Percentiles rank a stretch among this genome's conserved stretches.
Conservation (phyloP, 2,888 invertebrate species). For the Ypsolopha scabrella region DNA sequence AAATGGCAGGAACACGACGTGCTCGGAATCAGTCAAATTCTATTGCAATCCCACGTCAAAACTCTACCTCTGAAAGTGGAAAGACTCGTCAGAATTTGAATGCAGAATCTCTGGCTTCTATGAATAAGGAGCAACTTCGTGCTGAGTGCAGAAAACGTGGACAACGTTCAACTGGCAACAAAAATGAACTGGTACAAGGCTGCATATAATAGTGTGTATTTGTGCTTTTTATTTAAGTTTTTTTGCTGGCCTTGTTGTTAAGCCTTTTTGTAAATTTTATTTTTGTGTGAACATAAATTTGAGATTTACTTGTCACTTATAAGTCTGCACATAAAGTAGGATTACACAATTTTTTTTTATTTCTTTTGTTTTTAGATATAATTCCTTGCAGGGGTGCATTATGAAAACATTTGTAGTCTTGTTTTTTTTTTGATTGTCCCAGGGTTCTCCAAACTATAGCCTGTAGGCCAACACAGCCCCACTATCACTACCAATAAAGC, state of each 20-base stretch:
- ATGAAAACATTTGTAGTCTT: not conserved
- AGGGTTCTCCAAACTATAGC: too few species aligned
- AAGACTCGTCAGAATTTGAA: slow-evolving; percentile 52
- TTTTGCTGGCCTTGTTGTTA: slow-evolving; percentile 44
- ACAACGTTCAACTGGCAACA: slow-evolving; percentile 77
- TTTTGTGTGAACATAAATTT: not conserved
- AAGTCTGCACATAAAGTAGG: not conserved
- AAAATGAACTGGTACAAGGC: slow-evolving; percentile 76
- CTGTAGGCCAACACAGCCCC: too few species aligned
- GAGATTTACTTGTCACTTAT: too few species aligned
- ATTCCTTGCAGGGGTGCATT: not conserved
- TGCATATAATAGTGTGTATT: slow-evolving; percentile 40
- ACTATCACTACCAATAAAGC: too few species aligned
- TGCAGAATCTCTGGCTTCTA: slow-evolving; percentile 65
- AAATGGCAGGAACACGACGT: slow-evolving; percentile 55
- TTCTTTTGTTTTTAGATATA: slow-evolving; percentile 4
- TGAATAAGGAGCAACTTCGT: slow-evolving; percentile 78
- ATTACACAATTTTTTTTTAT: slow-evolving; percentile 4
- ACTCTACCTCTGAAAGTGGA: slow-evolving; percentile 52
- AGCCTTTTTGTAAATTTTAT: slow-evolving; percentile 22
- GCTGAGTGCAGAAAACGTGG: slow-evolving; percentile 77
- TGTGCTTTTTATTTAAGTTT: slow-evolving; percentile 36
- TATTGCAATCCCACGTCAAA: slow-evolving; percentile 50
- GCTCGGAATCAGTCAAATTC: slow-evolving; percentile 55
- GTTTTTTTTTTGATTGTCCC: not conserved